Evolutionary conservation across 2,888 invertebrate species (phyloP), one percentile per base, ranked within the genome.

Genomic region (Drosophila anomelani): DNA sequence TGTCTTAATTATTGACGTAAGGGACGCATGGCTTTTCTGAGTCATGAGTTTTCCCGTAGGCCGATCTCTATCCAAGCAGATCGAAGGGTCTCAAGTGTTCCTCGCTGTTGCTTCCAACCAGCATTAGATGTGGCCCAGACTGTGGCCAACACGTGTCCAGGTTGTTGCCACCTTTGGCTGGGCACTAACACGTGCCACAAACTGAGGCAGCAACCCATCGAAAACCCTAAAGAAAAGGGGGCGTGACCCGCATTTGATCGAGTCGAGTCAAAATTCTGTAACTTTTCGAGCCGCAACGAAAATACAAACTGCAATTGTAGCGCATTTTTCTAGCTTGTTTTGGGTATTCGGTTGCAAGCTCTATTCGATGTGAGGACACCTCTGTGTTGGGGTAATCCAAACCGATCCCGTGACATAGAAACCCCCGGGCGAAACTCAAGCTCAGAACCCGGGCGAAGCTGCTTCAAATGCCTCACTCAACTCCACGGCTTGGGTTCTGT

Each of bases 241-340:
- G 75, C 72, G 80, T 78, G 76, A 85, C 83, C 83, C 83, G 83
- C 83, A 83, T 83, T 78, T 15, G 53, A 29, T 9, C 32, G 32
- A 10, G 3, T 32, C 8, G 61, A 47, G 20, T 43, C 43, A 20
- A 54, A 68, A 47, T 49, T 43, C n/a, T 34, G 49, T n/a, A 36
- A 51, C 20, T 51, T 38, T 55, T 49, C 9, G 32, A 34, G 41
- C 36, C 55, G 34, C 55, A 57, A 32, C 10, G 55, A 23, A 61
- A 63, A 70, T n/a, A 66, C 72, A 85, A 85, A 82, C 56, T 87
- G 85, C 88, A 75, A 60, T 75, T 64, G 56, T 60, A 70, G 85
- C 85, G 85, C 88, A 85, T 85, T 87, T 85, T 85, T 85, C 74
- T 71, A 85, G 64, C 79, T 87, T 89, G 83, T 89, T 79, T 56